phyloP scores from a whole-genome alignment of 2,888 invertebrate genomes.

The Scaptodrosophila latifasciaeformis region DNA sequence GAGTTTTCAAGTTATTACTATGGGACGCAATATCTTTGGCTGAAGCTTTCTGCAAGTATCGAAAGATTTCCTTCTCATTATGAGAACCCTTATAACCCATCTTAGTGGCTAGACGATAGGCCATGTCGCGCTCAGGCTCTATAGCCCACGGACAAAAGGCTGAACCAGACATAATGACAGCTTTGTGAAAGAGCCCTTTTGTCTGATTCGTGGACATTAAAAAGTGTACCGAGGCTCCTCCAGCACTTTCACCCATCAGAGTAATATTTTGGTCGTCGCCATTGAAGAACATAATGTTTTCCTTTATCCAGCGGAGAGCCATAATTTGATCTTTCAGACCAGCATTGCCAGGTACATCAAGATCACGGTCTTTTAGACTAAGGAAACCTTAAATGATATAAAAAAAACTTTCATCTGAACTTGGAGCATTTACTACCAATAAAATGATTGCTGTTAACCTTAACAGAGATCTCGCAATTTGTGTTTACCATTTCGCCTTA shows the following conservation, averaged over 20 bases:
- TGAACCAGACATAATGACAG: constrained; percentile 70
- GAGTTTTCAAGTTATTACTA: constrained; percentile 43
- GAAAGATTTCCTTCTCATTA: constrained; percentile 70
- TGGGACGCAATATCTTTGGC: constrained; percentile 34
- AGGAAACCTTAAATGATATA: constrained; percentile 73
- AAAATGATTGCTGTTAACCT: not conserved
- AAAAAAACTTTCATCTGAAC: not conserved
- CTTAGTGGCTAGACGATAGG: constrained; percentile 62
- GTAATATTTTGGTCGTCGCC: constrained; percentile 76
- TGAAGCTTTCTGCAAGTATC: constrained; percentile 44
- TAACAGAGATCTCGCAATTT: too few relatives aligned
- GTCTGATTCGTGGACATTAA: constrained; percentile 75
- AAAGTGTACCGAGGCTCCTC: constrained; percentile 75
- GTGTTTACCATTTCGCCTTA: too few relatives aligned
- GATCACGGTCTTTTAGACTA: constrained; percentile 73
- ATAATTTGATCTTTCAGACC: constrained; percentile 76
- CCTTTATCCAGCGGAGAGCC: constrained; percentile 76
- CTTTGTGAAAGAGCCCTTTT: constrained; percentile 72
- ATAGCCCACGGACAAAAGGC: constrained; percentile 65
- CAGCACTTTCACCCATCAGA: constrained; percentile 77
- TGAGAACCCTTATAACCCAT: constrained; percentile 71
- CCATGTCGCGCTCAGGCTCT: constrained; percentile 55
- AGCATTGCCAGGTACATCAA: constrained; percentile 77
- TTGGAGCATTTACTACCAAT: not conserved
- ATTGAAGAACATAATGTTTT: constrained; percentile 75